These are phyloP conservation scores for Xanthorhoe designata DNA, from an alignment of 2,888 invertebrate genomes.

Conservation along the genomic window DNA sequence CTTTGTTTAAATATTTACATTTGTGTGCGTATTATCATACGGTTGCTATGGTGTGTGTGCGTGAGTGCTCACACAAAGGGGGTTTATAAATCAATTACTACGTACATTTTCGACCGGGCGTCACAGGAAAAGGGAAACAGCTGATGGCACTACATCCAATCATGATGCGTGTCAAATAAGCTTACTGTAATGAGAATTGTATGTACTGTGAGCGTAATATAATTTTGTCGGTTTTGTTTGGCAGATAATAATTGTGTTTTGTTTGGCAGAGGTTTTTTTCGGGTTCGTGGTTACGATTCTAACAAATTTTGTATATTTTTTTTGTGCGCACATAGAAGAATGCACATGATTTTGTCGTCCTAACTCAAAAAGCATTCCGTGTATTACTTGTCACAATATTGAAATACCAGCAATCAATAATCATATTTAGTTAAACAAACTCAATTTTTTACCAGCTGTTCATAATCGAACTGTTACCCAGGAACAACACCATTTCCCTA, in stretches of 20 bases:
- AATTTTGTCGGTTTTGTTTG: not conserved
- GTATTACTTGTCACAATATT: not conserved
- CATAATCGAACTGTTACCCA: conserved; percentile 3
- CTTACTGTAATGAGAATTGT: not conserved
- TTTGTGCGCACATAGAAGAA: too few relatives aligned
- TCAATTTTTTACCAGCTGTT: not conserved
- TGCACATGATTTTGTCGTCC: too few relatives aligned
- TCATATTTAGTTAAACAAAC: not conserved
- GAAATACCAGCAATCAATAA: not conserved
- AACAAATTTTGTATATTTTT: too few relatives aligned
- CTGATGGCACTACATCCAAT: conserved; percentile 4
- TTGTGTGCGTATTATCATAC: conserved; percentile 35
- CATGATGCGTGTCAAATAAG: not conserved
- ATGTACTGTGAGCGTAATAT: not conserved
- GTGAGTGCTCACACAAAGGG: conserved; percentile 38
- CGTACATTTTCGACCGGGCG: conserved; percentile 15
- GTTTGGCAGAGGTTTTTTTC: not conserved
- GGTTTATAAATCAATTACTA: conserved; percentile 46
- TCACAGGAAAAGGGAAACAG: conserved; percentile 14
- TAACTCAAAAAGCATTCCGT: too few relatives aligned
- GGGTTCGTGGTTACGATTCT: too few relatives aligned
- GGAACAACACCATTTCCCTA: not conserved
- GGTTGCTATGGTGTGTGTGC: conserved; percentile 41
- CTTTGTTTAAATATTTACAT: conserved; percentile 40
- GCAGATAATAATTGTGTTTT: not conserved